Base-by-base conservation (phyloP, 2,113 vertebrate genomes). In the Lipophrys pholis region DNA sequence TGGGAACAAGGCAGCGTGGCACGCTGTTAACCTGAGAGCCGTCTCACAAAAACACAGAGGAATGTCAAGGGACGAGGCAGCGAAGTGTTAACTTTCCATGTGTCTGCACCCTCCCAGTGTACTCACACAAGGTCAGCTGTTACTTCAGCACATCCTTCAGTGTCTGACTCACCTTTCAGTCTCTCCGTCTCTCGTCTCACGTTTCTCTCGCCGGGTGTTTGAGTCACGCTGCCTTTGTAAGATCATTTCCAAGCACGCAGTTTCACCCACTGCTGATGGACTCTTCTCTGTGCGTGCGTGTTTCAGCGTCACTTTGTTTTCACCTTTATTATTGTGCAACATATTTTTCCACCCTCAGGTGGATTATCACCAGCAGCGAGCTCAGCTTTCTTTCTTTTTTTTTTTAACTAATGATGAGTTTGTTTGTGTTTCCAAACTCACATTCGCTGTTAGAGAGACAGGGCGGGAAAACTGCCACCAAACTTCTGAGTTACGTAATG, bases 81-180 rank as follows among this genome's bases (percentile, higher is more conserved):
- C 15, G 36, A 52, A 50, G 66, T 67, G 71, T 81, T 81, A 64
- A 78, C 57, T 71, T 71, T 46, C 17, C 35, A 12, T 54, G 16
- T 21, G 50, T 65, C 15, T 10, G 38, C 43, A 14, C 15, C 16
- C 39, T 54, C 55, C 55, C 12, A 16, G 11, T 52, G n/a, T 8
- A 38, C 52, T 42, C 51, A 41, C 63, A 41, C 15, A 58, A 68
- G 36, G 64, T 73, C 74, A 83, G 46, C 75, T 85, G 77, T 85
- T 73, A 77, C 76, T 67, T n/a, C 14, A 12, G 55, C 21, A 61
- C 69, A 48, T 73, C 73, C 76, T 72, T 85, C 40, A 39, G 53
- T 14, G 1, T 79, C 60, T 84, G 75, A 85, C 81, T 85, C 83
- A 79, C 68, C 73, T 66, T 39, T 60, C 50, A 56, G 43, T 76